Conservation (phyloP, 2,888 invertebrate species). For the Metopia argyrocephala region DNA sequence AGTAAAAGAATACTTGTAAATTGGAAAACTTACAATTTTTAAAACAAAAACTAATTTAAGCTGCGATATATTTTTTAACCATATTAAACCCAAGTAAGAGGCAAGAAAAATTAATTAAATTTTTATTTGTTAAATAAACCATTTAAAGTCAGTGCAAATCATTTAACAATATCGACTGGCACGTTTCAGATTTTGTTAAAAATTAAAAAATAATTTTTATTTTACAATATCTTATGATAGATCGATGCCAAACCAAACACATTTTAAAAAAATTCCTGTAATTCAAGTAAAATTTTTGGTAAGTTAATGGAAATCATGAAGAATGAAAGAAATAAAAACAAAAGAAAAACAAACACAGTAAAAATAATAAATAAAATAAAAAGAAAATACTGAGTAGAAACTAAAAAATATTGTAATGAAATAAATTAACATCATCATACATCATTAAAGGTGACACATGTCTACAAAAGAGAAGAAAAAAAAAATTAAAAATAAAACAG, state of each 20-base stretch:
- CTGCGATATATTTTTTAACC: too few species aligned
- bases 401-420: not conserved
- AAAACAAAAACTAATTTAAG: too few species aligned
- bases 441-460: slow-evolving; percentile 48
- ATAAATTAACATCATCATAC: slow-evolving; percentile 51
- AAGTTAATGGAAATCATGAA: not conserved
- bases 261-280: slow-evolving; percentile 11
- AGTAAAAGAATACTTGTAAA: not conserved
- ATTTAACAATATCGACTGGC: too few species aligned
- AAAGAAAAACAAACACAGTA: not conserved
- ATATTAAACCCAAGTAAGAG: too few species aligned
- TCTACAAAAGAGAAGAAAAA: not conserved
- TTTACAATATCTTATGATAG: too few species aligned
- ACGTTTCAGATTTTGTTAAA: too few species aligned
- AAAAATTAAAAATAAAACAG: not conserved
- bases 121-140: too few species aligned
- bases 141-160: too few species aligned
- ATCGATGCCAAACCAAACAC: slow-evolving; percentile 46
- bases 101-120: too few species aligned
- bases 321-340: slow-evolving; percentile 1
- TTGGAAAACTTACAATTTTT: too few species aligned
- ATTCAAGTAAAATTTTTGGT: too few species aligned
- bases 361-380: not conserved
- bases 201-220: too few species aligned
- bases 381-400: not conserved